phyloP scores from a whole-genome alignment of 1,140 invertebrate genomes.

The Odontomachus brunneus region DNA sequence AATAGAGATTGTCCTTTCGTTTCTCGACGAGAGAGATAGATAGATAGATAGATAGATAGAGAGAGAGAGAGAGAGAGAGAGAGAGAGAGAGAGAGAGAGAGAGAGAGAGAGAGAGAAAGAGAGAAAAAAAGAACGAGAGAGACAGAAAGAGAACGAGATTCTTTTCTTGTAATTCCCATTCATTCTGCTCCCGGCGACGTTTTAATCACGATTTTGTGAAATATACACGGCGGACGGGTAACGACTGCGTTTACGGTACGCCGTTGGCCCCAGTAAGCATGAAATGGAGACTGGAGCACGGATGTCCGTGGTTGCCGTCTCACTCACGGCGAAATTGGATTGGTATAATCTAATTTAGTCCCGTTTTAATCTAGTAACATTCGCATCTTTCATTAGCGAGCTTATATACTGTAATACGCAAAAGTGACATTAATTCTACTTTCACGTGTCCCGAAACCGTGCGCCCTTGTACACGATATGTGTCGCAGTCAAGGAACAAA shows the following conservation, averaged over 20 bases:
- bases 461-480: no score
- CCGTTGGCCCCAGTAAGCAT: not conserved
- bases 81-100: no score
- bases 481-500: not conserved
- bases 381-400: not conserved
- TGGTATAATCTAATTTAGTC: not conserved
- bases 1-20: no score
- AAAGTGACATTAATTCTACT: not conserved
- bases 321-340: not conserved
- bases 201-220: conserved; percentile 47
- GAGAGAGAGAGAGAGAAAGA: no score
- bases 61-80: no score
- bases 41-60: no score
- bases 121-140: no score
- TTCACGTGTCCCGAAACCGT: not conserved
- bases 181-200: not conserved
- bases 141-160: no score
- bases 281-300: not conserved
- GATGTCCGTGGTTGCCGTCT: not conserved
- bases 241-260: not conserved
- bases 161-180: conserved; percentile 18
- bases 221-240: not conserved
- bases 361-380: not conserved
- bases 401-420: not conserved
- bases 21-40: no score